A percentile compares a stretch with the other conserved stretches of the same genome.
These are phyloP conservation scores for Dynastes tityus DNA, from an alignment of 2,888 invertebrate species.

Conservation along the genomic window DNA sequence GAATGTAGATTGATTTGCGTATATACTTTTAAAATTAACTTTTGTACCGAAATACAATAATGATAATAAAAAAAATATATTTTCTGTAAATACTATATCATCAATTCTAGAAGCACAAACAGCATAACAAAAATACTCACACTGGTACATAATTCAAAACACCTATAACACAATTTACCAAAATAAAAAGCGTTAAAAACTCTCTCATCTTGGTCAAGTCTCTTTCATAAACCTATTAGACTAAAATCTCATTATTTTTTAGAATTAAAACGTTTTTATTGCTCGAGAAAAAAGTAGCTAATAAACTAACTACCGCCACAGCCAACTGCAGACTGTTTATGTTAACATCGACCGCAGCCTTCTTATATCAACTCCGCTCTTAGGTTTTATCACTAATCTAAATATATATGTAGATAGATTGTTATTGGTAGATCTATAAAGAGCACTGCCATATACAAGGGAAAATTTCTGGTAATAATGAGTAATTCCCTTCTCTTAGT, in stretches of 20 bases:
- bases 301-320: background rate
- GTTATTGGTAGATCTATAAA: too few species aligned
- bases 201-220: conserved; percentile 32
- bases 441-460: background rate
- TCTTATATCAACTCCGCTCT: conserved; percentile 17
- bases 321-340: conserved; percentile 26
- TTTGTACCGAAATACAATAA: background rate
- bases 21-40: background rate
- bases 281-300: too few species aligned
- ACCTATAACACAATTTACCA: conserved; percentile 27
- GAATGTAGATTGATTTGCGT: too few species aligned
- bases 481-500: background rate
- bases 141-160: conserved; percentile 26
- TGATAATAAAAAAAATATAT: too few species aligned
- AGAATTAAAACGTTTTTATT: background rate
- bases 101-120: background rate
- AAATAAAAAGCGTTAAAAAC: conserved; percentile 26
- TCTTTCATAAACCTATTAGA: background rate
- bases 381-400: conserved; percentile 22
- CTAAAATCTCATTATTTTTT: background rate
- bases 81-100: too few species aligned
- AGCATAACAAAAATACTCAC: conserved; percentile 30
- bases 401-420: background rate
- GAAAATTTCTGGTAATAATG: conserved; percentile 1
- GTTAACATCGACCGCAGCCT: background rate